Evolutionary conservation across 2,797 vertebrate species (phyloP).

Genomic region (Eupleurogrammus muticus): DNA sequence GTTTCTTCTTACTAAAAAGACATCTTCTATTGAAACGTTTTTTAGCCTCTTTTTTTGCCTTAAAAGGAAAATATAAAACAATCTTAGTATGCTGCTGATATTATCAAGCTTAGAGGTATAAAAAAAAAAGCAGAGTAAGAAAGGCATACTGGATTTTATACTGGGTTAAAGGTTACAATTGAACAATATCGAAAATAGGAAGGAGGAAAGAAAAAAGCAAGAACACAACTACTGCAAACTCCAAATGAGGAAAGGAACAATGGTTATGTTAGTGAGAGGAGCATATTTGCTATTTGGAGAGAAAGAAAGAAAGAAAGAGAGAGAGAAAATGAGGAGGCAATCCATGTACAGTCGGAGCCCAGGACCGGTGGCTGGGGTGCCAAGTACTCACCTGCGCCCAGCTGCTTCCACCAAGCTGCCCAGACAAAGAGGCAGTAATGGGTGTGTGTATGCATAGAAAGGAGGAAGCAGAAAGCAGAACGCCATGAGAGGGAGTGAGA

Average conservation of each 20-base stretch:
- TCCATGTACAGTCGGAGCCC: conserved; percentile 42
- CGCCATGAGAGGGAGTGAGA: conserved; percentile 51
- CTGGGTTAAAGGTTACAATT: conserved; percentile 15
- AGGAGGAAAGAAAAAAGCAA: conserved; percentile 33
- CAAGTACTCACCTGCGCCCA: conserved; percentile 77
- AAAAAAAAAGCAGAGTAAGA: conserved; percentile 18
- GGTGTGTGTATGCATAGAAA: conserved; percentile 74
- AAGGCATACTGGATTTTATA: conserved; percentile 4
- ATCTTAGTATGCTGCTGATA: conserved; percentile 57
- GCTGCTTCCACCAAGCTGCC: conserved; percentile 78
- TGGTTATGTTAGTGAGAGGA: conserved; percentile 44
- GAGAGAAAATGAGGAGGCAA: conserved; percentile 3
- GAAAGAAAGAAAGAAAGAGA: conserved; percentile 8
- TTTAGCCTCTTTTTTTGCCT: neutral
- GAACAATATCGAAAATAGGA: conserved; percentile 6
- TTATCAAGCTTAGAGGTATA: conserved; percentile 46
- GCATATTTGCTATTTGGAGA: conserved; percentile 35
- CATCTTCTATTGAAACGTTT: neutral
- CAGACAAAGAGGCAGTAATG: conserved; percentile 67
- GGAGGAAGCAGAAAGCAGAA: conserved; percentile 77
- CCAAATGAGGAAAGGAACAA: conserved; percentile 26
- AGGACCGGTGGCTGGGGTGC: conserved; percentile 39
- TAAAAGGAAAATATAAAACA: neutral
- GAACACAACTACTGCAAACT: conserved; percentile 35
- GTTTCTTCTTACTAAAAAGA: neutral